These are phyloP conservation scores for Cyprinella venusta DNA, from an alignment of 2,797 vertebrate species.

Conservation along the genomic window DNA sequence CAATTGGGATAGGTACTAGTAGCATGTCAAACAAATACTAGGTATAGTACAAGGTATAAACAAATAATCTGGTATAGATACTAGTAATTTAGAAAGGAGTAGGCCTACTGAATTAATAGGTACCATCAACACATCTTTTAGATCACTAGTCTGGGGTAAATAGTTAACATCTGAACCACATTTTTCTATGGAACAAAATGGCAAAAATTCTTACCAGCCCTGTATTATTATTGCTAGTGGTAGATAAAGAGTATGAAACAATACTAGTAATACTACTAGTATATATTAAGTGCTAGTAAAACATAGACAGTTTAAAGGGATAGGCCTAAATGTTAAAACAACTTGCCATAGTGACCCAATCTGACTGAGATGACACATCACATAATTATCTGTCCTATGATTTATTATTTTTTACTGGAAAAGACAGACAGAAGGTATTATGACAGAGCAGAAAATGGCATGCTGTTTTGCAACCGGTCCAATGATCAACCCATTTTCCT, in stretches of 20 bases:
- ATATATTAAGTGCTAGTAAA: background rate
- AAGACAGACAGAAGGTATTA: constrained; percentile 1
- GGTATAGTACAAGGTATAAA: no score
- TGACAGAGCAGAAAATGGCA: constrained; percentile 55
- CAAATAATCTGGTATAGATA: background rate
- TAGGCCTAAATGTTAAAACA: background rate
- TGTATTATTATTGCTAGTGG: background rate
- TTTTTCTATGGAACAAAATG: background rate
- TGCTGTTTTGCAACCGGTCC: constrained; percentile 26
- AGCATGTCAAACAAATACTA: background rate
- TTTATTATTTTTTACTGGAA: background rate
- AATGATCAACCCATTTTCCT: constrained; percentile 46
- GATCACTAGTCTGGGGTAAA: background rate
- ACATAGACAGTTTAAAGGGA: background rate
- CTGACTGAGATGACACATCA: constrained; percentile 26
- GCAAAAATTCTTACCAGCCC: background rate
- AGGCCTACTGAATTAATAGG: background rate
- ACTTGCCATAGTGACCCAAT: constrained; percentile 15
- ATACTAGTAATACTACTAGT: background rate
- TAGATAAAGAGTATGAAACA: background rate
- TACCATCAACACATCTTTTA: background rate
- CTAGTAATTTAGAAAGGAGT: background rate
- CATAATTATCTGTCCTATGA: background rate
- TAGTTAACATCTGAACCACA: no score
- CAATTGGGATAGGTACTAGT: no score